Base-by-base conservation (phyloP, 2,888 invertebrate genomes). In the Trachelus tabidus region DNA sequence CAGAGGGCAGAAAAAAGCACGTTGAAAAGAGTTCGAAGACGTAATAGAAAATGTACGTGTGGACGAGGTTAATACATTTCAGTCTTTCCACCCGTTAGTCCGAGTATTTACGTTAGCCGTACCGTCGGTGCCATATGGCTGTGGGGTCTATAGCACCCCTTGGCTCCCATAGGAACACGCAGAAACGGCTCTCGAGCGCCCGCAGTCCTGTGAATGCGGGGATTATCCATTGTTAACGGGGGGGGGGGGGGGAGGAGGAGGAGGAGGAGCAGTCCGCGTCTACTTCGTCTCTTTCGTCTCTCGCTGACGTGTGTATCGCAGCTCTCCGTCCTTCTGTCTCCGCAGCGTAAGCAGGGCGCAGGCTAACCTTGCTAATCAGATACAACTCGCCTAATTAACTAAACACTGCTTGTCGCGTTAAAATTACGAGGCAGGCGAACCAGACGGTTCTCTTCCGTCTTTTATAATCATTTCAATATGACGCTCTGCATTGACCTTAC, bases 161-260 rank as follows among this genome's bases (percentile, higher is more conserved):
- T 15, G 23, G 31, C 12, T 23, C 69, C 69, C 12, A 15, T 4
- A 33, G 30, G 33, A 30, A 69, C 69, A 30, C 69, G 30, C 69
- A 33, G 69, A 69, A 69, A 30, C 69, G 30, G 69, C 30, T n/a
- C 69, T 69, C 69, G 69, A 69, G 33, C 69, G 69, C 15, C 69
- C 69, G 1, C 69, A 84, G 82, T 81, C 77, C 75, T 80, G 83
- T 86, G 83, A 87, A 87, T 86, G 82, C 83, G 80, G 82, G 85
- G 86, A 87, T 89, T 86, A 87, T 82, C 85, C 82, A 89, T 89
- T 88, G 88, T 87, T 86, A 83, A 81, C 79, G 11, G 81, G 78
- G 69, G 80, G 77, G 69, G 80, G 77, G 69, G 80, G 77, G 69
- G 80, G 77, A 81, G 33, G n/a, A n/a, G n/a, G n/a, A n/a, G n/a